Evolutionary conservation across 2,113 vertebrate genomes (phyloP), one percentile per base, ranked within the genome.

Genomic region (Pyrgilauda ruficollis): DNA sequence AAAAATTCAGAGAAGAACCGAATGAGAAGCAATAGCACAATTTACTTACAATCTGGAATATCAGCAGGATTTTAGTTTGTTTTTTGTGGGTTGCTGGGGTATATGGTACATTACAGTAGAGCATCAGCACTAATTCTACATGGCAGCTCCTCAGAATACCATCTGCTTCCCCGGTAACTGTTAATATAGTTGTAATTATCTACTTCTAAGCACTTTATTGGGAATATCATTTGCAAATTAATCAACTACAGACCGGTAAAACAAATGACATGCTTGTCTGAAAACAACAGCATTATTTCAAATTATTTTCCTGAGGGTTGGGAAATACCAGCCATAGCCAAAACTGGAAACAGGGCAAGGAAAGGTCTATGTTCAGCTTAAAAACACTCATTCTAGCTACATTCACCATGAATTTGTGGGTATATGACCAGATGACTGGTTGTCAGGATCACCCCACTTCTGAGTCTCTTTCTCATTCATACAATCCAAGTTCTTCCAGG

Each of bases 151-250:
- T 98, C 98, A 97, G 98, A 99, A 99, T 98, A 98, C 99, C 99
- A 99, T 99, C 99, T 99, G 99, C 98, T 99, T 98, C 98, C 98
- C 98, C 97, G 97, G 98, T 99, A 99, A 99, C 98, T 98, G 98
- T 99, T 99, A 99, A 99, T 99, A 99, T 98, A 99, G 98, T 98
- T 98, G 99, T 99, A 99, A 99, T 99, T 99, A 99, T 99, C 98
- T 99, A 99, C 99, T 99, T 99, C 98, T 98, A 98, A 98, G 98
- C 98, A 98, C 98, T 99, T 99, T 99, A 99, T 98, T 98, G 98
- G 98, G 98, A 99, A 99, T 98, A 99, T 98, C 98, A 99, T 98
- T 98, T 98, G 98, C 98, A 98, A 99, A 99, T 99, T 98, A 99
- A 99, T 99, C 99, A 98, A 98, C 98, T 98, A 97, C 98, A 97